Evolutionary conservation across 1,140 invertebrate species (phyloP), one percentile per base, ranked within the genome.

Genomic region (Adoxophyes honmai): DNA sequence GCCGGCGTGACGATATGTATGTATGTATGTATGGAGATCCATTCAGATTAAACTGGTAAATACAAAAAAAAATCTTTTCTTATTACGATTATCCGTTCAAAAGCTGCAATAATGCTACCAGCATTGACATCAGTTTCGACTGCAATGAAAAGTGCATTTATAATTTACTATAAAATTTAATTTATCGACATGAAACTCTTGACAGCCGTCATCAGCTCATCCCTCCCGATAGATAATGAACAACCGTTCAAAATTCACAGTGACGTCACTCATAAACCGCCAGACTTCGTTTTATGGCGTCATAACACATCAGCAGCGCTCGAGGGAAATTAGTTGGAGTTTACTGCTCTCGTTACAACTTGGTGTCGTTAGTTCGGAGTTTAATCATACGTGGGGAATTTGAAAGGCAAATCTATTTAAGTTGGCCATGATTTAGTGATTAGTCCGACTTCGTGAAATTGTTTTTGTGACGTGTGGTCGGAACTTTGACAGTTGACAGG

Each of bases 251-350:
- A 52, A 52, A 52, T 52, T 34, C 34, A 35, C 14, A 52, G 51
- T 52, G 34, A 65, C 44, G 52, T 38, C 48, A 54, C 38, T 38
- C 39, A 57, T 60, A 52, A 54, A 53, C 53, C 28, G 16, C 28
- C 18, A 14, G 52, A 57, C 52, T 66, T 63, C 44, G 54, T 59
- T 64, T 66, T 62, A 70, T 66, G 36, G 21, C 60, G 60, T 59
- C 52, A 57, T 68, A 68, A 68, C 62, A 57, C 57, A 62, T 57
- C 57, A 51, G 48, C 34, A 52, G 15, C 34, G 36, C 68, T 64
- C 68, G 38, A 33, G 68, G 68, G 68, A 70, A 70, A 70, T 70
- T 70, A 70, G 59, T 34, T 21, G 35, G 52, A 61, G 62, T 59
- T 70, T 64, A 70, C 57, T 60, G 13, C 60, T n/a, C 35, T 60